A percentile compares a stretch with the other conserved stretches of the same genome.
phyloP scores from a whole-genome alignment of 2,113 vertebrate species.

The Lophochroa leadbeateri region DNA sequence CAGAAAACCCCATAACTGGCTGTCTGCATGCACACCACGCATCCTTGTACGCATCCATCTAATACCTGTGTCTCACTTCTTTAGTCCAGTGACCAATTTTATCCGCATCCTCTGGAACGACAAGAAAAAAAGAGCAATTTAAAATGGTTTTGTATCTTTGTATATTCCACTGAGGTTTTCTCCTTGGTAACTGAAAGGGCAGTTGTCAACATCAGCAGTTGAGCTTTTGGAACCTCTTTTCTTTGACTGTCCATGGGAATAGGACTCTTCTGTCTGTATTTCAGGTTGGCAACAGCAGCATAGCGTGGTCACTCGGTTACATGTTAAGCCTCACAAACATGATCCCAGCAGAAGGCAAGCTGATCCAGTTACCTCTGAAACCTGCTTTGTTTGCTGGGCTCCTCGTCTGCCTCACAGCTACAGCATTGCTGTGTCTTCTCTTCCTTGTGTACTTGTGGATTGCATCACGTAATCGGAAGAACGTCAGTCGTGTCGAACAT shows the following conservation, averaged over 20 bases:
- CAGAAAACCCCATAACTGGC: not conserved
- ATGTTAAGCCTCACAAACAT: conserved; percentile 94
- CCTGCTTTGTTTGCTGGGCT: conserved; percentile 80
- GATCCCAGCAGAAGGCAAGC: conserved; percentile 88
- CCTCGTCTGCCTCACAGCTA: conserved; percentile 82
- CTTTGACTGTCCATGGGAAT: not conserved
- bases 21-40: not conserved
- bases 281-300: conserved; percentile 87
- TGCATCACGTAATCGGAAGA: not conserved
- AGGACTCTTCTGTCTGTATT: not conserved
- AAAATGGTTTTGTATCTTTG: not conserved
- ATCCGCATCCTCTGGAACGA: not conserved
- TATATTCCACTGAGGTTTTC: not conserved
- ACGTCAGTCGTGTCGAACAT: not conserved
- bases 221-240: not conserved
- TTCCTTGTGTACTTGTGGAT: conserved; percentile 73
- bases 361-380: conserved; percentile 79
- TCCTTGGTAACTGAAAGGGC: not conserved
- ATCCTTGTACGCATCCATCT: not conserved
- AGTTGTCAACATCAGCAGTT: not conserved
- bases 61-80: not conserved
- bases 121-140: not conserved
- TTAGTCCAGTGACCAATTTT: not conserved
- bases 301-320: conserved; percentile 94
- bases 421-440: conserved; percentile 77